Percentiles rank a stretch among this genome's conserved stretches.
These are phyloP conservation scores for Odocoileus virginianus DNA, from an alignment of 2,113 vertebrate genomes.

Conservation along the genomic window DNA sequence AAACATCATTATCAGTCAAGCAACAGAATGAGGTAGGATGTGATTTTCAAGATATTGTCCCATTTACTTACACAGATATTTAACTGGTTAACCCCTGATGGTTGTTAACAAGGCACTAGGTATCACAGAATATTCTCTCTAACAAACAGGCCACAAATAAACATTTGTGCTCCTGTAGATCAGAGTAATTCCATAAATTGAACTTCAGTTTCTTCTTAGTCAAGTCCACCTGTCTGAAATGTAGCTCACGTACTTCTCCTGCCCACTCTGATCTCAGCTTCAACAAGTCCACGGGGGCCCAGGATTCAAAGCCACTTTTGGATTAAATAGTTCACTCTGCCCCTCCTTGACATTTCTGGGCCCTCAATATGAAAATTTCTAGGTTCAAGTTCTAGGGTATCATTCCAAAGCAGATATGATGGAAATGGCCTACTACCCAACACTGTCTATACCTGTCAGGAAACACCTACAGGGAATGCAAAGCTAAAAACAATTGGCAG, in stretches of 20 bases:
- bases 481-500: background rate
- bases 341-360: background rate
- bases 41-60: background rate
- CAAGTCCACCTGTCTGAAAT: background rate
- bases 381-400: background rate
- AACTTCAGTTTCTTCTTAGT: background rate
- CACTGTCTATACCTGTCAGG: background rate
- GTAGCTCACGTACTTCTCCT: background rate
- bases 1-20: background rate
- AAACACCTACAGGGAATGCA: background rate
- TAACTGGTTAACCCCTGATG: background rate
- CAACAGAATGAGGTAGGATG: slow-evolving; percentile 18
- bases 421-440: background rate
- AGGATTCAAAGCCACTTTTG: background rate
- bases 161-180: background rate
- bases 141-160: background rate
- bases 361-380: background rate
- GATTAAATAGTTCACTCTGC: background rate
- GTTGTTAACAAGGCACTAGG: background rate
- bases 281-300: background rate
- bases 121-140: background rate
- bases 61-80: background rate
- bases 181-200: background rate
- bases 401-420: background rate
- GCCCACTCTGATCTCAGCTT: background rate